These are phyloP conservation scores for Hucho hucho DNA, from an alignment of 2,113 vertebrate genomes.

Conservation along the genomic window DNA sequence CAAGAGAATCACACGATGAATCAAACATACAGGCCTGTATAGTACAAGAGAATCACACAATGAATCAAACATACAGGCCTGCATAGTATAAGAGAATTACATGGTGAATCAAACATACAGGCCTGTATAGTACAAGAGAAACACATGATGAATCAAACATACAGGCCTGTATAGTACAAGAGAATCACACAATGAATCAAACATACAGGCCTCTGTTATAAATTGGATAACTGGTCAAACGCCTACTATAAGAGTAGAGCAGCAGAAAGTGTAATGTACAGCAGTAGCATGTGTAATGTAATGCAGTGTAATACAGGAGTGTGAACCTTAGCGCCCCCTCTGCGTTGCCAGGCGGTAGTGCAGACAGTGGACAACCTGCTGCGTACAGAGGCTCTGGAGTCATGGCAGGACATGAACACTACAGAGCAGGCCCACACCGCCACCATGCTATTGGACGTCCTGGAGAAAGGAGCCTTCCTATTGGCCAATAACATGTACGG, in stretches of 20 bases:
- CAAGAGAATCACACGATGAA: no score
- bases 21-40: no score
- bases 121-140: conserved; percentile 46
- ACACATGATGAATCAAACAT: conserved; percentile 68
- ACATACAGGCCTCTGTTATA: conserved; percentile 69
- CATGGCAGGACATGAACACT: conserved; percentile 92
- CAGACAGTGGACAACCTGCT: conserved; percentile 90
- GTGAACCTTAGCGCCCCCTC: neutral
- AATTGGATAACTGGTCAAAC: conserved; percentile 69
- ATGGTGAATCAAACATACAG: conserved; percentile 60
- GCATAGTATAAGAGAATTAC: conserved; percentile 61
- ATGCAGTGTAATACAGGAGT: conserved; percentile 53
- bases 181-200: conserved; percentile 73
- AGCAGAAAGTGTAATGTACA: conserved; percentile 54
- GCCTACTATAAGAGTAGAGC: conserved; percentile 43
- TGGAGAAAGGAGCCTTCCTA: conserved; percentile 91
- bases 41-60: conserved; percentile 66
- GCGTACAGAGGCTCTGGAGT: conserved; percentile 82
- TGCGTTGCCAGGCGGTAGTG: conserved; percentile 81
- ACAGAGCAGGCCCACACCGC: conserved; percentile 91
- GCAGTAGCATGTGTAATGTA: conserved; percentile 32
- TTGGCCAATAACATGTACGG: conserved; percentile 92
- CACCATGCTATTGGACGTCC: conserved; percentile 89
- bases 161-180: conserved; percentile 26
- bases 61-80: conserved; percentile 53